Evolutionary conservation across 2,797 vertebrate genomes (phyloP).

Genomic region (Sebastes steindachneri): DNA sequence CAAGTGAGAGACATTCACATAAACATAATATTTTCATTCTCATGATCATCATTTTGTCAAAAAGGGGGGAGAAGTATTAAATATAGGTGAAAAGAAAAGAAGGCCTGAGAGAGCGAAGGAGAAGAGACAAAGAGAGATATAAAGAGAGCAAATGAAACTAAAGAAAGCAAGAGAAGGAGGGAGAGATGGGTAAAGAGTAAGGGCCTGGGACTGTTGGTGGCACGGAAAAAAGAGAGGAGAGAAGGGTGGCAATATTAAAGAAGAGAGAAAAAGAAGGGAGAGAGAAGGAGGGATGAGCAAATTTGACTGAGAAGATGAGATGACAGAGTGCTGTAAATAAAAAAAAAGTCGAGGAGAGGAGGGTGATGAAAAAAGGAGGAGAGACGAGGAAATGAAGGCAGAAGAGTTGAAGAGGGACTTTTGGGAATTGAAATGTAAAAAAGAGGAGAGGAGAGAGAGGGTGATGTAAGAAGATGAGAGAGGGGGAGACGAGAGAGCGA

Average conservation of each 20-base stretch:
- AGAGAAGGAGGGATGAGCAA: background rate
- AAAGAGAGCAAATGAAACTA: background rate
- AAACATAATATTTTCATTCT: background rate
- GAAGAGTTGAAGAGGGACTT: slow-evolving; percentile 2
- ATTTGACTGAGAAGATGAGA: background rate
- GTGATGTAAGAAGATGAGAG: slow-evolving; percentile 47
- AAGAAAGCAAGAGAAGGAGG: background rate
- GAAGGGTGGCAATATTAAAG: background rate
- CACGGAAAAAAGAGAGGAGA: background rate
- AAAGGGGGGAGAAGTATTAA: background rate
- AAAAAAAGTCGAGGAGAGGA: background rate
- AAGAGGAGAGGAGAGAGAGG: background rate
- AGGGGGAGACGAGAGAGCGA: background rate
- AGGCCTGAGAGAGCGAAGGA: background rate
- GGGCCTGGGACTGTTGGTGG: background rate
- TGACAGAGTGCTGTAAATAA: background rate
- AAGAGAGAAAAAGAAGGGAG: background rate
- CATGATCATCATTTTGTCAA: background rate
- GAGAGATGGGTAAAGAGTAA: background rate
- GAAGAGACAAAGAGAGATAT: background rate
- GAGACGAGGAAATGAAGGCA: slow-evolving; percentile 13
- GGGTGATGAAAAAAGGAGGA: slow-evolving; percentile 46
- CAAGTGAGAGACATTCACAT: background rate
- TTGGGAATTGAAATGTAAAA: slow-evolving; percentile 10
- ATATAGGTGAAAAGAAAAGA: background rate